Evolutionary conservation across 2,113 vertebrate species (phyloP).

Genomic region (Epinephelus fuscoguttatus): DNA sequence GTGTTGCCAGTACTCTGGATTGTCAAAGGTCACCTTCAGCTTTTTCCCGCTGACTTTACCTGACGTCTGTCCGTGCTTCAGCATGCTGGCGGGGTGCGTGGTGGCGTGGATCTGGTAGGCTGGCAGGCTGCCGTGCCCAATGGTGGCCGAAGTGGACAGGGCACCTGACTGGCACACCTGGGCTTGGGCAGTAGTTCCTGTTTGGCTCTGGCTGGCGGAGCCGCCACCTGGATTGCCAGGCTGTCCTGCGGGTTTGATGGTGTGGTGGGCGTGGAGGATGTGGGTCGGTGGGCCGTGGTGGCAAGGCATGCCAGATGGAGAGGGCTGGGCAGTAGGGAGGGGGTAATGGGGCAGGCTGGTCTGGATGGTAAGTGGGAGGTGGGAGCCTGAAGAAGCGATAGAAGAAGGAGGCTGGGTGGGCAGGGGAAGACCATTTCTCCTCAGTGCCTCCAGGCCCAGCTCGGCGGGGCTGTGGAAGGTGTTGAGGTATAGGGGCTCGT

Average conservation of each 20-base stretch:
- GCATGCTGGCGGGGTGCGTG: slow-evolving; percentile 73
- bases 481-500: slow-evolving; percentile 96
- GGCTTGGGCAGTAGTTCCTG: slow-evolving; percentile 64
- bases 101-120: slow-evolving; percentile 76
- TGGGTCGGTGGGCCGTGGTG: slow-evolving; percentile 76
- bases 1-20: slow-evolving; percentile 99
- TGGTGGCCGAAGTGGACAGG: slow-evolving; percentile 62
- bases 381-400: slow-evolving; percentile 69
- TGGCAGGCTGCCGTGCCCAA: slow-evolving; percentile 72
- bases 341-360: slow-evolving; percentile 80
- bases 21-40: slow-evolving; percentile 97
- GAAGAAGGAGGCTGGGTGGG: slow-evolving; percentile 60
- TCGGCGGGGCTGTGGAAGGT: slow-evolving; percentile 89
- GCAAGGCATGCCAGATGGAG: slow-evolving; percentile 74
- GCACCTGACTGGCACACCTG: slow-evolving; percentile 67
- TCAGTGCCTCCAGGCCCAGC: slow-evolving; percentile 88
- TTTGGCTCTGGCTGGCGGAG: slow-evolving; percentile 63
- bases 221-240: slow-evolving; percentile 55
- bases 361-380: slow-evolving; percentile 78
- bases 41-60: slow-evolving; percentile 86
- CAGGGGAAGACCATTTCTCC: slow-evolving; percentile 88
- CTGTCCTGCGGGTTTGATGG: slow-evolving; percentile 68
- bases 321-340: slow-evolving; percentile 69
- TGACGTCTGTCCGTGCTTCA: slow-evolving; percentile 77
- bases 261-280: slow-evolving; percentile 69